A percentile compares a stretch with the other conserved stretches of the same genome.
These are phyloP conservation scores for Anagrus nilaparvatae DNA, from an alignment of 1,140 invertebrate species.

Conservation along the genomic window DNA sequence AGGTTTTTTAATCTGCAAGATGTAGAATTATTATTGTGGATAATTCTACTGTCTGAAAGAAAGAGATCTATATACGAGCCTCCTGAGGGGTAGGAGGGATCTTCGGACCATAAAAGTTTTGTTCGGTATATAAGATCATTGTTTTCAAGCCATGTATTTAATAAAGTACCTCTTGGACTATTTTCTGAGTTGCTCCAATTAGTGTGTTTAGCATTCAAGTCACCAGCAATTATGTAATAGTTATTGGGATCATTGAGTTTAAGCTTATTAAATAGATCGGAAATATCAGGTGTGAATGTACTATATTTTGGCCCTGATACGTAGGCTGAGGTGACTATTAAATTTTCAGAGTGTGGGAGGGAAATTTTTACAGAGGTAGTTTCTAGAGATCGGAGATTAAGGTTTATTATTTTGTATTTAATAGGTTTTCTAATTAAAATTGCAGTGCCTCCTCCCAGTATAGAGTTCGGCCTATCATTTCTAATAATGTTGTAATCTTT, in stretches of 20 bases:
- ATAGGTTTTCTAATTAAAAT: neutral
- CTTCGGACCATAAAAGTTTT: constrained; percentile 1
- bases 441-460: neutral
- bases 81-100: constrained; percentile 9
- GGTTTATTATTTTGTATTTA: neutral
- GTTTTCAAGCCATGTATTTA: constrained; percentile 12
- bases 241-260: too few relatives aligned
- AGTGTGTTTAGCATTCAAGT: too few relatives aligned
- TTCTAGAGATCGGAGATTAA: too few relatives aligned
- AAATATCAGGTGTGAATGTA: too few relatives aligned
- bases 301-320: too few relatives aligned
- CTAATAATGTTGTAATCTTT: neutral
- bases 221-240: too few relatives aligned
- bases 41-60: constrained; percentile 2
- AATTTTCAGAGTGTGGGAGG: too few relatives aligned
- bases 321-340: too few relatives aligned
- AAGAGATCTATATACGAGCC: constrained; percentile 11
- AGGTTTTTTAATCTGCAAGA: neutral
- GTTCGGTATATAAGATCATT: constrained; percentile 2
- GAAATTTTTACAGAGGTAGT: too few relatives aligned
- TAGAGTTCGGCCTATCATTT: neutral
- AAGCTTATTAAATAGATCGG: too few relatives aligned
- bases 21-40: neutral
- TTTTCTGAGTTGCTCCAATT: too few relatives aligned
- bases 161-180: too few relatives aligned